Evolutionary conservation across 2,888 invertebrate genomes (phyloP).

Genomic region (Megamerina dolium): DNA sequence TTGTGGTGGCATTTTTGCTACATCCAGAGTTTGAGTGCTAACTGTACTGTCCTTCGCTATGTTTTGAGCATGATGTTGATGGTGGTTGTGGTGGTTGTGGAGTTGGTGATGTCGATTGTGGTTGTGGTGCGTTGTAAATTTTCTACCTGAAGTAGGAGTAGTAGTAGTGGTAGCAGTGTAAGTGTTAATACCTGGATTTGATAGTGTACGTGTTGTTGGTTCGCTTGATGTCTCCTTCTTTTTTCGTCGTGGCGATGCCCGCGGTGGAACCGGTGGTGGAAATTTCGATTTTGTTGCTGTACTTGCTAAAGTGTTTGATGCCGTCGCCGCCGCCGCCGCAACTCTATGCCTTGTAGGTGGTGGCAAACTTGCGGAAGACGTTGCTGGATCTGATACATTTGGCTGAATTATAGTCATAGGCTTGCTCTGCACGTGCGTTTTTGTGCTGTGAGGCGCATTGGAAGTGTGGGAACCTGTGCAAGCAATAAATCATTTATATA

Average conservation of each 20-base stretch:
- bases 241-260: conserved; percentile 65
- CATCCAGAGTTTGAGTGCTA: conserved; percentile 19
- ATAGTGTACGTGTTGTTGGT: conserved; percentile 5
- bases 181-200: conserved; percentile 30
- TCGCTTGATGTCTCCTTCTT: conserved; percentile 22
- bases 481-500: no score
- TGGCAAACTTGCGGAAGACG: conserved; percentile 20
- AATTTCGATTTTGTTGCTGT: conserved; percentile 66
- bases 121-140: no score
- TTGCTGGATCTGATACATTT: conserved; percentile 25
- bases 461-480: conserved; percentile 29
- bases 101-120: no score
- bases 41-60: background rate
- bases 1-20: conserved; percentile 34
- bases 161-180: conserved; percentile 6
- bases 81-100: no score
- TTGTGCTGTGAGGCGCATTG: conserved; percentile 33
- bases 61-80: background rate
- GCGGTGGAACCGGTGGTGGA: conserved; percentile 83
- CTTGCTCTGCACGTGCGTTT: conserved; percentile 30
- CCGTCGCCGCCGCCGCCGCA: conserved; percentile 50
- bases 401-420: background rate
- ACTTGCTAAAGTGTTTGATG: conserved; percentile 51
- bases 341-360: conserved; percentile 34
- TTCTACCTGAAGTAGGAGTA: conserved; percentile 7